Evolutionary conservation across 2,113 vertebrate species (phyloP).

Genomic region (Typhlomys cinereus): DNA sequence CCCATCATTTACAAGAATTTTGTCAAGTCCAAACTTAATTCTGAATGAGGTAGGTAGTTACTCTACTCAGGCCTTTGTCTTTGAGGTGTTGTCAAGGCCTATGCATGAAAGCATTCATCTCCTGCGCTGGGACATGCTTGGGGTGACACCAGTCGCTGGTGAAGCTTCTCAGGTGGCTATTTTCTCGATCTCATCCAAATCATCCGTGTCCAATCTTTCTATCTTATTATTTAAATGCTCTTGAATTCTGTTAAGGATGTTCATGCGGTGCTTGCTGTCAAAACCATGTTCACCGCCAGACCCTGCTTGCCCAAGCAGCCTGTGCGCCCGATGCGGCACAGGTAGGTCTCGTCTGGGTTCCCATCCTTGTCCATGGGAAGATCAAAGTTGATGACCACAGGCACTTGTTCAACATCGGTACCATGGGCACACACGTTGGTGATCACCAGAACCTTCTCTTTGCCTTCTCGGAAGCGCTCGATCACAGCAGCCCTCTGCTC

Average conservation of each 20-base stretch:
- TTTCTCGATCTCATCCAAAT: conserved; percentile 94
- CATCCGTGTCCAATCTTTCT: conserved; percentile 89
- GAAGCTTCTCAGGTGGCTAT: conserved; percentile 87
- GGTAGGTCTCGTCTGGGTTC: conserved; percentile 95
- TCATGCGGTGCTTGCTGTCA: conserved; percentile 93
- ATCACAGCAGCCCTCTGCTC: conserved; percentile 95
- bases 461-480: conserved; percentile 93
- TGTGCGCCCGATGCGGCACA: conserved; percentile 95
- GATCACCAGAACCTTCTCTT: conserved; percentile 97
- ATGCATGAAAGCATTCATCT: conserved; percentile 68
- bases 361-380: conserved; percentile 93
- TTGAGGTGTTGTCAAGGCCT: conserved; percentile 49
- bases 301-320: conserved; percentile 96
- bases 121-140: conserved; percentile 66
- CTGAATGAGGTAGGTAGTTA: conserved; percentile 87
- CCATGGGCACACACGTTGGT: conserved; percentile 98
- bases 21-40: conserved; percentile 85
- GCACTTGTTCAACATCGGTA: conserved; percentile 96
- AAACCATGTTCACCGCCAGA: conserved; percentile 96
- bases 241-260: conserved; percentile 93
- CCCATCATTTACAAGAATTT: conserved; percentile 80
- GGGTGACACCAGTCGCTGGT: conserved; percentile 50
- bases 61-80: conserved; percentile 75
- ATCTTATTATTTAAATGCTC: conserved; percentile 96
- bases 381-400: conserved; percentile 97